Evolutionary conservation across 2,113 vertebrate species (phyloP).

Genomic region (Ciconia maguari): DNA sequence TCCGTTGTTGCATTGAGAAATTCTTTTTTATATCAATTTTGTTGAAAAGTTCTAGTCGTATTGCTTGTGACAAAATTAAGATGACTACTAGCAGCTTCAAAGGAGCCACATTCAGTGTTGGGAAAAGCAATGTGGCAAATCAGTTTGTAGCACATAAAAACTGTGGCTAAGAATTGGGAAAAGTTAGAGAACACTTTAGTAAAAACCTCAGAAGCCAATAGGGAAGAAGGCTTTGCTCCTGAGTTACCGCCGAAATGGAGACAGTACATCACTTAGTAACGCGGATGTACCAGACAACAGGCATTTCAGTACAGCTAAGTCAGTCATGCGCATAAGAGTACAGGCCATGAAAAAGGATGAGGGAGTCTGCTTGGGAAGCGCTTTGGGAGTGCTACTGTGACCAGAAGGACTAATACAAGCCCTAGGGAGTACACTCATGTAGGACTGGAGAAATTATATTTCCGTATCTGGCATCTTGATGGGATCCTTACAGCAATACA

Average conservation of each 20-base stretch:
- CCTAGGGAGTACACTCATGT: not conserved
- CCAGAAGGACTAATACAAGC: not conserved
- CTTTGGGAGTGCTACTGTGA: not conserved
- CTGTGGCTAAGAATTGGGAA: not conserved
- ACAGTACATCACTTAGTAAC: not conserved
- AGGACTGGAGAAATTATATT: not conserved
- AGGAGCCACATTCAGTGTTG: not conserved
- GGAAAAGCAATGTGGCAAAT: not conserved
- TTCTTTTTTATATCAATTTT: not conserved
- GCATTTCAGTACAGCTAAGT: not conserved
- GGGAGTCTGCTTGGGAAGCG: not conserved
- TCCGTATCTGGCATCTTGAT: not conserved
- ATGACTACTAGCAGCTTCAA: not conserved
- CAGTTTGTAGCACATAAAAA: not conserved
- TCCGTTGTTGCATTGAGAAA: not conserved
- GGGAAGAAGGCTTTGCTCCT: not conserved
- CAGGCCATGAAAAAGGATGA: not conserved
- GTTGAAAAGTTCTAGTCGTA: not conserved
- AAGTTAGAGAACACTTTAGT: not conserved
- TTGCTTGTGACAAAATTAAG: not conserved
- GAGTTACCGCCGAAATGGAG: not conserved
- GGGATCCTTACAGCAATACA: not conserved
- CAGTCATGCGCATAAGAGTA: not conserved
- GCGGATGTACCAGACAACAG: not conserved
- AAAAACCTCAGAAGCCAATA: not conserved